These are phyloP conservation scores for Odontesthes bonariensis DNA, from an alignment of 2,113 vertebrate species.

Conservation along the genomic window DNA sequence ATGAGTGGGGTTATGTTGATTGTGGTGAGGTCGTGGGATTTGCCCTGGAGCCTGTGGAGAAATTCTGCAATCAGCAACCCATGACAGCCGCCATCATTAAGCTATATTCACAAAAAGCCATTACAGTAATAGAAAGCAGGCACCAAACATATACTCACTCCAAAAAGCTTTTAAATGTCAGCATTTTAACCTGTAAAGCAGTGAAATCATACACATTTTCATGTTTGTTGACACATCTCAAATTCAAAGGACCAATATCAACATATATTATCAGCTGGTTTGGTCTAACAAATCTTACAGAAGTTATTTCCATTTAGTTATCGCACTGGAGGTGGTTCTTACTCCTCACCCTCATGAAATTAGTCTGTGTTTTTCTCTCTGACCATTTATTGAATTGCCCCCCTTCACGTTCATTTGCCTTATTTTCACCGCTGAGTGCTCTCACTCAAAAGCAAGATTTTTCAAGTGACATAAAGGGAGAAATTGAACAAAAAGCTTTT, in stretches of 20 bases:
- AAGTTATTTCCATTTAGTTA: too few relatives aligned
- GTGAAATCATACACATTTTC: neutral
- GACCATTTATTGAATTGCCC: too few relatives aligned
- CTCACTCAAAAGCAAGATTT: too few relatives aligned
- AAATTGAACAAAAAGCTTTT: too few relatives aligned
- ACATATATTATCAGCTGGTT: too few relatives aligned
- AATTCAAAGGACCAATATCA: slow-evolving; percentile 5
- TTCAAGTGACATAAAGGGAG: too few relatives aligned
- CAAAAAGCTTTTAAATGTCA: slow-evolving; percentile 1
- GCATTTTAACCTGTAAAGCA: neutral
- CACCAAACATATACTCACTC: slow-evolving; percentile 7
- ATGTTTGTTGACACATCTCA: neutral
- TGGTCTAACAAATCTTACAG: too few relatives aligned
- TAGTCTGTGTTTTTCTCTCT: too few relatives aligned
- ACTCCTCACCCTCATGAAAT: too few relatives aligned
- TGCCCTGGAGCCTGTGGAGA: slow-evolving; percentile 26
- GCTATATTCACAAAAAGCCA: slow-evolving; percentile 27
- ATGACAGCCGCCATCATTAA: slow-evolving; percentile 20
- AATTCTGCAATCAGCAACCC: slow-evolving; percentile 50
- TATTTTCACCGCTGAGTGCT: too few relatives aligned
- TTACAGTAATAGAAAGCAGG: slow-evolving; percentile 2
- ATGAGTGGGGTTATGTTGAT: slow-evolving; percentile 50
- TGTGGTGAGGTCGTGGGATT: slow-evolving; percentile 39
- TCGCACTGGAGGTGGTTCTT: too few relatives aligned
- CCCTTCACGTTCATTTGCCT: too few relatives aligned